These are phyloP conservation scores for Echiichthys vipera DNA, from an alignment of 2,797 vertebrate species.

Conservation along the genomic window DNA sequence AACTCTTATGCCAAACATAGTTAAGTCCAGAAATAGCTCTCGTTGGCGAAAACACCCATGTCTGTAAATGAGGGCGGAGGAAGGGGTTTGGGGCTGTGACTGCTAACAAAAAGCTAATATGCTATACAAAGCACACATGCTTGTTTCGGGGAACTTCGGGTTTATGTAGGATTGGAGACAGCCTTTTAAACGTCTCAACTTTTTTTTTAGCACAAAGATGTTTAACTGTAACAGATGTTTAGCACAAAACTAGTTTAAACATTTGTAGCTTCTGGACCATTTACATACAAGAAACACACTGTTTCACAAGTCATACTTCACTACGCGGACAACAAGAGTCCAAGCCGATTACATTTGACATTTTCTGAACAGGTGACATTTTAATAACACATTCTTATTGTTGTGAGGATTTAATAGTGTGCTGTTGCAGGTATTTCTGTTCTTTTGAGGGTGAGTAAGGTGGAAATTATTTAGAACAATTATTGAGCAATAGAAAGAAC, in stretches of 20 bases:
- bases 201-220: neutral
- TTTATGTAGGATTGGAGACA: slow-evolving; percentile 4
- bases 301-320: neutral
- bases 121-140: slow-evolving; percentile 30
- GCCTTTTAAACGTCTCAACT: slow-evolving; percentile 35
- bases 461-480: slow-evolving; percentile 2
- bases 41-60: slow-evolving; percentile 33
- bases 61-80: slow-evolving; percentile 43
- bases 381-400: slow-evolving; percentile 36
- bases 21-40: neutral
- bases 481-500: slow-evolving; percentile 6
- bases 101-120: slow-evolving; percentile 48
- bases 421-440: neutral
- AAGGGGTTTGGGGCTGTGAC: slow-evolving; percentile 30
- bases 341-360: slow-evolving; percentile 27
- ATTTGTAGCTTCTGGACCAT: neutral
- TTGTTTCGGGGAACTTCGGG: slow-evolving; percentile 37
- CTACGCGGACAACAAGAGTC: neutral
- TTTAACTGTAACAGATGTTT: too few species aligned
- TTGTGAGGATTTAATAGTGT: slow-evolving; percentile 7
- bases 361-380: slow-evolving; percentile 41
- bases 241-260: neutral
- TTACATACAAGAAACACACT: neutral
- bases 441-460: slow-evolving; percentile 10
- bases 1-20: neutral